Conservation (phyloP, 2,888 invertebrate species). For the Nebria brevicollis region DNA sequence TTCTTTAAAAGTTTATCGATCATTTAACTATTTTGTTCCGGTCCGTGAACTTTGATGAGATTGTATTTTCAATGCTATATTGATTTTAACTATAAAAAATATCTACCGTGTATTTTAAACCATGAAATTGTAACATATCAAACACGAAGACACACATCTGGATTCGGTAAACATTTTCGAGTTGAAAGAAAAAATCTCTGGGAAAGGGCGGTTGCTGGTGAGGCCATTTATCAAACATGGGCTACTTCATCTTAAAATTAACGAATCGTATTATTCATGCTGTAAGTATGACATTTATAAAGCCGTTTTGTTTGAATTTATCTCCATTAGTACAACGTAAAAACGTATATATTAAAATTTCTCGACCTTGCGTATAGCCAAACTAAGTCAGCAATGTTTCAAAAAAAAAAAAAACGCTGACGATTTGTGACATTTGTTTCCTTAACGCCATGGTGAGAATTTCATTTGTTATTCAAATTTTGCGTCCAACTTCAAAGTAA, state of each 20-base stretch:
- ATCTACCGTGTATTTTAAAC: too few relatives aligned
- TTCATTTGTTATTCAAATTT: background rate
- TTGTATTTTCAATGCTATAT: background rate
- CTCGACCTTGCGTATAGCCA: background rate
- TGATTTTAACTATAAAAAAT: too few relatives aligned
- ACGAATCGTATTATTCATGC: slow-evolving; percentile 44
- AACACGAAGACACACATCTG: too few relatives aligned
- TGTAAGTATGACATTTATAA: slow-evolving; percentile 44
- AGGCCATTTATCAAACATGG: slow-evolving; percentile 12
- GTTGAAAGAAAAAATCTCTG: too few relatives aligned
- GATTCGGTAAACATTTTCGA: too few relatives aligned
- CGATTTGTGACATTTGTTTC: background rate
- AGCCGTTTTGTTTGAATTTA: slow-evolving; percentile 32
- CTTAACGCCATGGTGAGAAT: background rate
- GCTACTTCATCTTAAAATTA: slow-evolving; percentile 22
- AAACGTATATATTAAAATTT: slow-evolving; percentile 40
- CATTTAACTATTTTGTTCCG: background rate
- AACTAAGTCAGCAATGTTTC: slow-evolving; percentile 24
- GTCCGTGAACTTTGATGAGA: background rate
- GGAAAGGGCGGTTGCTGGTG: background rate
- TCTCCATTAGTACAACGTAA: slow-evolving; percentile 36
- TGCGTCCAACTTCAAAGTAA: background rate
- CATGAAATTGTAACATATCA: too few relatives aligned
- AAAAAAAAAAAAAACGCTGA: background rate
- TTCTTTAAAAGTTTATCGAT: background rate